phyloP scores from a whole-genome alignment of 2,113 vertebrate genomes.

The pig (Sus scrofa) region DNA sequence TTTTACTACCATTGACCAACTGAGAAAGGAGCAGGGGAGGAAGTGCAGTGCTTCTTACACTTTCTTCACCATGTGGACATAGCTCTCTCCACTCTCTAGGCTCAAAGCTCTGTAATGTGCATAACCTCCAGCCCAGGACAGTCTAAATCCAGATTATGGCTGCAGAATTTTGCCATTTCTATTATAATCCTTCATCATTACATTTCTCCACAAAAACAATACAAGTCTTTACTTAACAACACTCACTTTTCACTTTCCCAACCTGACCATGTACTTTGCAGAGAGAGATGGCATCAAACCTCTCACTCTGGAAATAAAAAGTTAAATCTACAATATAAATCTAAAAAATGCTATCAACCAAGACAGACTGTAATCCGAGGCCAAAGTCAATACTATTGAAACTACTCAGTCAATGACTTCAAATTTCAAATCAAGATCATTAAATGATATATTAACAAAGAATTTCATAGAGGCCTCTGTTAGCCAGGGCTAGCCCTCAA shows the following conservation, averaged over 20 bases:
- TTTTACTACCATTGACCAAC: background rate
- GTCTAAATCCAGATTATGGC: background rate
- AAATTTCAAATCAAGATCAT: slow-evolving; percentile 47
- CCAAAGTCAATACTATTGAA: slow-evolving; percentile 23
- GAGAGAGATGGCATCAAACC: background rate
- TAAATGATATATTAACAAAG: slow-evolving; percentile 32
- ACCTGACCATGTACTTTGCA: background rate
- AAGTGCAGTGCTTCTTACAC: background rate
- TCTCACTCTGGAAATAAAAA: background rate
- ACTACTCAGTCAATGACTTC: background rate
- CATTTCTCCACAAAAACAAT: background rate
- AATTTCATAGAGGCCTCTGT: background rate
- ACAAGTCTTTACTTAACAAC: slow-evolving; percentile 16
- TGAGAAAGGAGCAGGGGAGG: background rate
- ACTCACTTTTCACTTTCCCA: background rate
- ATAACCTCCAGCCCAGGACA: background rate
- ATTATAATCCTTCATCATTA: background rate
- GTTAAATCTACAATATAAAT: slow-evolving; percentile 10
- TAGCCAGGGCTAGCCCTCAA: background rate
- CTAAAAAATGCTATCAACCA: background rate
- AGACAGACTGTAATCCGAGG: background rate
- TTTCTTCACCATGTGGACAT: background rate
- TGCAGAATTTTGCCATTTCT: background rate
- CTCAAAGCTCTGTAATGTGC: background rate
- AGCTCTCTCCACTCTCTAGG: background rate